These are phyloP conservation scores for Isichthys henryi DNA, from an alignment of 2,113 vertebrate genomes.

Conservation along the genomic window DNA sequence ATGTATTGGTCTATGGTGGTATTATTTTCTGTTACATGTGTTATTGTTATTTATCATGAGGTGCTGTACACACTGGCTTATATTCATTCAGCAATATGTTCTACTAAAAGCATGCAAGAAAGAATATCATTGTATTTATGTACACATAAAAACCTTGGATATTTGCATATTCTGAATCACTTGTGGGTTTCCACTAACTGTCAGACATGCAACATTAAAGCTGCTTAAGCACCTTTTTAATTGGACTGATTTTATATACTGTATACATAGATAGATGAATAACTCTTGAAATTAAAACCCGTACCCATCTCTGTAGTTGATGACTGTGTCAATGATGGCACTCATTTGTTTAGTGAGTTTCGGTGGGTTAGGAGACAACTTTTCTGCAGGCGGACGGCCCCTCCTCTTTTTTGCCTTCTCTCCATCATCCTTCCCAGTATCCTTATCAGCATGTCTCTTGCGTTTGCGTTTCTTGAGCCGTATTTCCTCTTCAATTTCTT, in stretches of 20 bases:
- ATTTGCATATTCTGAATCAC: not conserved
- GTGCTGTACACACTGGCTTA: not conserved
- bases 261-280: not conserved
- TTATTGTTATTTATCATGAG: not conserved
- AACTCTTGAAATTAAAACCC: constrained; percentile 1
- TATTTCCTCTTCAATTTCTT: constrained; percentile 97
- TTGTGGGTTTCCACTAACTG: not conserved
- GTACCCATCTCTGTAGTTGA: constrained; percentile 95
- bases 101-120: not conserved
- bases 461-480: constrained; percentile 93
- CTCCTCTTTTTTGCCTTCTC: constrained; percentile 87
- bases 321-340: constrained; percentile 88
- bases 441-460: constrained; percentile 83
- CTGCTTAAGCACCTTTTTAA: not conserved
- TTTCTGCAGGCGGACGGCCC: constrained; percentile 90
- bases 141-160: not conserved
- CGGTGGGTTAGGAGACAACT: constrained; percentile 85
- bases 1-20: not conserved
- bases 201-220: not conserved
- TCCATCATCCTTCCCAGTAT: constrained; percentile 72
- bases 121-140: not conserved
- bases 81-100: not conserved
- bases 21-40: not conserved
- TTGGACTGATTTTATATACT: not conserved
- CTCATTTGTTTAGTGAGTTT: constrained; percentile 96